These are phyloP conservation scores for Cheilinus undulatus DNA, from an alignment of 2,113 vertebrate genomes.

Conservation along the genomic window DNA sequence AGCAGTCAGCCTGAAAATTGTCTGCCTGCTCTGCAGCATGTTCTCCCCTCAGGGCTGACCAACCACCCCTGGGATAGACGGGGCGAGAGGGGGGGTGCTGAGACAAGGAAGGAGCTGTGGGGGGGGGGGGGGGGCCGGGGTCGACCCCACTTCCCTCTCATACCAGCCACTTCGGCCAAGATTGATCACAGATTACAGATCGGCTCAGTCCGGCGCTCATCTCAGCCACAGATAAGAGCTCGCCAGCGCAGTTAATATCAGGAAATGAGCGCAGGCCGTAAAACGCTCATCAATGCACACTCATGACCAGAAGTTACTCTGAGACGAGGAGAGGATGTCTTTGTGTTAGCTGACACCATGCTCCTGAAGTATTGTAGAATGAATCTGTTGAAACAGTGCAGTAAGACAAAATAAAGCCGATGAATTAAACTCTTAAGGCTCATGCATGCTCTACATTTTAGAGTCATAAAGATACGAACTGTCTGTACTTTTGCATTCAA, in stretches of 20 bases:
- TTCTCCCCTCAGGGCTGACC: conserved; percentile 92
- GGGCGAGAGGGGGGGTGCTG: conserved; percentile 32
- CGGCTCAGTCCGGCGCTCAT: conserved; percentile 55
- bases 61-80: conserved; percentile 71
- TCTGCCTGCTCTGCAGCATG: conserved; percentile 97
- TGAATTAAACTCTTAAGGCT: too few relatives aligned
- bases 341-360: neutral
- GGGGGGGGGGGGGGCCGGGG: conserved; percentile 76
- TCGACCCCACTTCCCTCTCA: conserved; percentile 87
- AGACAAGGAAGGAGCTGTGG: conserved; percentile 54
- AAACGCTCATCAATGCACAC: conserved; percentile 70
- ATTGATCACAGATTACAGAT: conserved; percentile 86
- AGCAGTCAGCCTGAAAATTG: conserved; percentile 99
- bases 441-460: too few relatives aligned
- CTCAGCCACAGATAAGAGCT: conserved; percentile 64
- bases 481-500: too few relatives aligned
- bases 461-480: too few relatives aligned
- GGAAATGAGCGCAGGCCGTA: conserved; percentile 69
- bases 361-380: too few relatives aligned
- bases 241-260: conserved; percentile 63
- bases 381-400: too few relatives aligned
- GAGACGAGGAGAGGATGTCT: conserved; percentile 11
- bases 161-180: conserved; percentile 79
- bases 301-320: conserved; percentile 53
- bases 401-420: too few relatives aligned